Evolutionary conservation across 2,113 vertebrate genomes (phyloP).

Genomic region (Physeter macrocephalus): DNA sequence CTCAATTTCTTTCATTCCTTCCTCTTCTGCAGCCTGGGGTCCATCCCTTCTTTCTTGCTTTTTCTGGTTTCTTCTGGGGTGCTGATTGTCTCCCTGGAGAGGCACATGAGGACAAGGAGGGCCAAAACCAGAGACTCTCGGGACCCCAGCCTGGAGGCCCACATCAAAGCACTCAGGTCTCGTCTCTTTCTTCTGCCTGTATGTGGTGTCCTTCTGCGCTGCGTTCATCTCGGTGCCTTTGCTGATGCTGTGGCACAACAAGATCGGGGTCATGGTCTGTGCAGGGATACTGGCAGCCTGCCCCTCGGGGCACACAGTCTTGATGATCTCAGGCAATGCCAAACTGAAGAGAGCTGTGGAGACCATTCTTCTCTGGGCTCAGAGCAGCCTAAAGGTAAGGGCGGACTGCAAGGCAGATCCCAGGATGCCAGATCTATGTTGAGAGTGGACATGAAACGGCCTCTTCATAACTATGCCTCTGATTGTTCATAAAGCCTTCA

Average conservation of each 20-base stretch:
- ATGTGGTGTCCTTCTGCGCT: neutral
- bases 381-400: neutral
- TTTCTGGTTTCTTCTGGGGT: conserved; percentile 50
- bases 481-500: neutral
- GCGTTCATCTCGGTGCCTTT: neutral
- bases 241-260: neutral
- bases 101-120: conserved; percentile 43
- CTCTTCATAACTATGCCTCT: neutral
- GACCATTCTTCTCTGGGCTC: neutral
- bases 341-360: conserved; percentile 34
- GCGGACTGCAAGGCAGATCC: neutral
- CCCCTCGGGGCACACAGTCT: neutral
- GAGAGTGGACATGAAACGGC: neutral
- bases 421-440: neutral
- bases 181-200: conserved; percentile 51
- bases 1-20: conserved; percentile 17
- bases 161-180: conserved; percentile 44
- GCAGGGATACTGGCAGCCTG: conserved; percentile 36
- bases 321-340: conserved; percentile 54
- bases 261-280: neutral
- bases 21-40: conserved; percentile 11
- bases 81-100: conserved; percentile 50
- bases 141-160: conserved; percentile 39
- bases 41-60: neutral
- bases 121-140: neutral